These are phyloP conservation scores for Fistularia commersonii DNA, from an alignment of 2,797 vertebrate species.

Conservation along the genomic window DNA sequence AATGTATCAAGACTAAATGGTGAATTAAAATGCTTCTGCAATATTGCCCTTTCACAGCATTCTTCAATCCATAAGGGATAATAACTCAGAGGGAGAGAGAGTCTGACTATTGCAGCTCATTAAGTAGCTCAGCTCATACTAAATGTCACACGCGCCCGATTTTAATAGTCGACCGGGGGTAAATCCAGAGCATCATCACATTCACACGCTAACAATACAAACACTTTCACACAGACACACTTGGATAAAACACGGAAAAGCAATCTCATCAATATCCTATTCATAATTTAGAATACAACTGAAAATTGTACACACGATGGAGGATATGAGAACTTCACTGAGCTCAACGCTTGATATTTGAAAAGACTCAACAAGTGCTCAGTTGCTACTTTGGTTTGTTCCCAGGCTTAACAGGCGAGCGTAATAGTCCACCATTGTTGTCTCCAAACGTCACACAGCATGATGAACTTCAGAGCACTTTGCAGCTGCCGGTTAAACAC, in stretches of 20 bases:
- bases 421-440: constrained; percentile 42
- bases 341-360: constrained; percentile 9
- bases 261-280: not conserved
- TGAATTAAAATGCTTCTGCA: constrained; percentile 44
- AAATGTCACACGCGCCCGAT: constrained; percentile 56
- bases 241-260: too few relatives aligned
- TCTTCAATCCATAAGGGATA: constrained; percentile 34
- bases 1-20: constrained; percentile 59
- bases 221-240: constrained; percentile 1
- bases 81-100: constrained; percentile 40
- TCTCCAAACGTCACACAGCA: constrained; percentile 40
- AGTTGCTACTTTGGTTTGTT: constrained; percentile 55
- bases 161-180: constrained; percentile 50
- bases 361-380: constrained; percentile 49
- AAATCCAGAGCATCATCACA: constrained; percentile 21
- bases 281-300: not conserved
- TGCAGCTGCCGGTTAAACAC: constrained; percentile 34
- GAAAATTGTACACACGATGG: not conserved
- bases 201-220: too few relatives aligned
- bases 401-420: constrained; percentile 40
- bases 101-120: constrained; percentile 33
- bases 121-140: constrained; percentile 58
- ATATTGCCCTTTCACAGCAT: constrained; percentile 61
- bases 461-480: constrained; percentile 62
- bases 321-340: constrained; percentile 15